phyloP scores from a whole-genome alignment of 2,113 vertebrate species.

The Ovis canadensis region DNA sequence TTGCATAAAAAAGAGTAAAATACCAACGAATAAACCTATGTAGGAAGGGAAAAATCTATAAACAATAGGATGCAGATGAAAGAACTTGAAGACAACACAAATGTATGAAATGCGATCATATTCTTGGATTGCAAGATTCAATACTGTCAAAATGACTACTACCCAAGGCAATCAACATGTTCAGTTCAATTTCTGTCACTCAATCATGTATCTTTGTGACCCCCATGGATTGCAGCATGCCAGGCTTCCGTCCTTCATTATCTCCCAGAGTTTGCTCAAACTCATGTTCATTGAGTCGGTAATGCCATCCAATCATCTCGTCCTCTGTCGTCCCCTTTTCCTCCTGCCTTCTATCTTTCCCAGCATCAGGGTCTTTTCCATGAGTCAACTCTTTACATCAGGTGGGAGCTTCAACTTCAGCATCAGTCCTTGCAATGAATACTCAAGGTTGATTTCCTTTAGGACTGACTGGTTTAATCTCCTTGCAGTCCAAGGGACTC shows the following conservation, averaged over 20 bases:
- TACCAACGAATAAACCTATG: background rate
- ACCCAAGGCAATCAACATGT: background rate
- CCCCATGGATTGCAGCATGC: background rate
- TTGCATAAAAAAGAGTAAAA: background rate
- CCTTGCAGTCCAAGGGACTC: background rate
- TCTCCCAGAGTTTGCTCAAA: background rate
- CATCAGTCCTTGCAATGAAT: background rate
- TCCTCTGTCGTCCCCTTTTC: no score
- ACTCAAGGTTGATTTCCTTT: background rate
- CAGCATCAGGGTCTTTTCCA: background rate
- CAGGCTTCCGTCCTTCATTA: background rate
- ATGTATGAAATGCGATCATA: background rate
- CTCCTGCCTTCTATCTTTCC: background rate
- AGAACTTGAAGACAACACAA: background rate
- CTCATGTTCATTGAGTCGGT: background rate
- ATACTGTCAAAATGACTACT: background rate
- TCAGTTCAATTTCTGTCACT: background rate
- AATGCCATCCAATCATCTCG: background rate
- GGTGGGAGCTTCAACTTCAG: background rate
- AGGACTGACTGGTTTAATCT: background rate
- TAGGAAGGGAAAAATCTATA: background rate
- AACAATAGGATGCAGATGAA: background rate
- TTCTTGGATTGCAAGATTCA: background rate
- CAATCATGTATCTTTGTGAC: background rate
- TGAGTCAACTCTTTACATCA: background rate